Evolutionary conservation across 1,140 invertebrate species (phyloP).

Genomic region (Tetramorium parvispinum): DNA sequence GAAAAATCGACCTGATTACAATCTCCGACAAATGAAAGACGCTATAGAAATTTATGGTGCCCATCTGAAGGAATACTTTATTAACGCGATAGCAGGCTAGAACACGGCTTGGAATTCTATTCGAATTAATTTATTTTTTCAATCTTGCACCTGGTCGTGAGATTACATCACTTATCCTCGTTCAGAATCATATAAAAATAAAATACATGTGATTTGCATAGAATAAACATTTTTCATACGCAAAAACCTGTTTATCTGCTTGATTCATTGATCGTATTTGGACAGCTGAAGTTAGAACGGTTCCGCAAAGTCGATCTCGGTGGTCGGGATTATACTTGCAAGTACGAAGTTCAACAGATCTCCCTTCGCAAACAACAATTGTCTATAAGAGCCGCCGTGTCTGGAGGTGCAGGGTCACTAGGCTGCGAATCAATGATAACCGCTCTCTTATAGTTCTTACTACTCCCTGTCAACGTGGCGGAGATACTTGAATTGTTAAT

Average conservation of each 20-base stretch:
- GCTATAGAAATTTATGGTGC: background rate
- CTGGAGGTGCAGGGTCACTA: slow-evolving; percentile 44
- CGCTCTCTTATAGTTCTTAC: slow-evolving; percentile 31
- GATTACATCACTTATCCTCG: background rate
- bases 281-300: background rate
- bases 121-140: background rate
- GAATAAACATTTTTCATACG: background rate
- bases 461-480: slow-evolving; percentile 8
- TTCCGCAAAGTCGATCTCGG: slow-evolving; percentile 8
- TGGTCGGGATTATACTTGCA: background rate
- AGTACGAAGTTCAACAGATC: slow-evolving; percentile 29
- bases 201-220: background rate
- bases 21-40: background rate
- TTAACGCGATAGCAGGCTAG: background rate
- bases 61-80: background rate
- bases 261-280: slow-evolving; percentile 1
- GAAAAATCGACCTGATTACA: background rate
- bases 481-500: slow-evolving; percentile 47
- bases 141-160: background rate
- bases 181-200: background rate
- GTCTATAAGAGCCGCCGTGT: slow-evolving; percentile 28
- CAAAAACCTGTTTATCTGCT: background rate
- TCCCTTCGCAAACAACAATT: background rate
- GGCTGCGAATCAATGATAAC: slow-evolving; percentile 38
- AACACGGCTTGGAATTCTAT: background rate